Evolutionary conservation across 2,888 invertebrate genomes (phyloP).

Genomic region (Creontiades dilutus): DNA sequence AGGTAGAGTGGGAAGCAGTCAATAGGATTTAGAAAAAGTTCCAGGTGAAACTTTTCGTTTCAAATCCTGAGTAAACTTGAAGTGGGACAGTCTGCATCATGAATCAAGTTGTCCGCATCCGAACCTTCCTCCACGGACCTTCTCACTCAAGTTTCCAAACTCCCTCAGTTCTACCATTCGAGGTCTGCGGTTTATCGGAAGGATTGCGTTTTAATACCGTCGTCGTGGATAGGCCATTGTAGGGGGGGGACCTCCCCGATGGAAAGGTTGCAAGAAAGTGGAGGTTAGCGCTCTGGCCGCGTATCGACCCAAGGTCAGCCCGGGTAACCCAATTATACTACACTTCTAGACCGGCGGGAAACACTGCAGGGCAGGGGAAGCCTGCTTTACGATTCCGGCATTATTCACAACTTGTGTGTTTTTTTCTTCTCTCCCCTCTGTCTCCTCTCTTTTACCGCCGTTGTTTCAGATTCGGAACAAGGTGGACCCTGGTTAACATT

Average conservation of each 20-base stretch:
- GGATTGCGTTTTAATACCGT: too few species aligned
- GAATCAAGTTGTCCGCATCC: too few species aligned
- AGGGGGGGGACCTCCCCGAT: constrained; percentile 33
- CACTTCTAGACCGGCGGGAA: constrained; percentile 57
- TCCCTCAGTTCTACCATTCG: too few species aligned
- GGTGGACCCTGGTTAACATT: constrained; percentile 11
- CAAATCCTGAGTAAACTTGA: too few species aligned
- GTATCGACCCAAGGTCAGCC: constrained; percentile 53
- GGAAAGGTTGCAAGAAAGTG: constrained; percentile 56
- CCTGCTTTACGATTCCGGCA: constrained; percentile 20
- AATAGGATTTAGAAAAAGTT: too few species aligned
- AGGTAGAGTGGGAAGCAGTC: too few species aligned
- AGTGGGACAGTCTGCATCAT: too few species aligned
- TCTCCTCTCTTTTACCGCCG: neutral
- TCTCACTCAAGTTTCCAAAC: too few species aligned
- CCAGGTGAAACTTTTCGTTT: too few species aligned
- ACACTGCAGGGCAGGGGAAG: constrained; percentile 55
- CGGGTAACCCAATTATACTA: constrained; percentile 60
- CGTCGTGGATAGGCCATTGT: constrained; percentile 27
- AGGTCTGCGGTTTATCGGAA: too few species aligned
- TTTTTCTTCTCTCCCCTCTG: constrained; percentile 6
- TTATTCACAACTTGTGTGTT: constrained; percentile 8
- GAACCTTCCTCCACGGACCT: too few species aligned
- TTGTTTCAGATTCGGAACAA: neutral
- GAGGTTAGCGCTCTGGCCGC: constrained; percentile 59